Evolutionary conservation across 1,140 invertebrate species (phyloP), one percentile per base, ranked within the genome.

Genomic region (Micrasema minimum): DNA sequence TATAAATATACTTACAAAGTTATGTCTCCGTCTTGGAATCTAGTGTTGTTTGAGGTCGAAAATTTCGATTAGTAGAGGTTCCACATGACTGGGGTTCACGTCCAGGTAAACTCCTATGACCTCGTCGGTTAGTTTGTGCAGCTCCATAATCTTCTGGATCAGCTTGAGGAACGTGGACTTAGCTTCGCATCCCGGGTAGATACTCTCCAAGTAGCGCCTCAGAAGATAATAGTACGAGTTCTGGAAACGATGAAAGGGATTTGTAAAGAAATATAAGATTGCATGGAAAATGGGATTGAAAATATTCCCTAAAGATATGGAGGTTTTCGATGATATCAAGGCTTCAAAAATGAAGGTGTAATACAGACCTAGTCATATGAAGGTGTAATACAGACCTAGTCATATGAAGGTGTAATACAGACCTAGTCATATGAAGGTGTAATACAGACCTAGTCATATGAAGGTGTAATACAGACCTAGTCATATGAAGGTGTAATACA

Each of bases 181-280:
- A 0, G 95, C 94, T 78, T 96, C 93, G 79, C 93, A 95, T 11
- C 91, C 91, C 0, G 90, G 87, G 81, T 93, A 93, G 23, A 91
- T 85, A 75, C 92, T 93, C 79, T 96, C 93, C 50, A 97, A 81
- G 82, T 96, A 97, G 50, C 93, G 87, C 76, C 92, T 85, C 3
- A 97, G 85, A 69, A 97, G 89, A 82, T 93, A 93, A 80, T 94
- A 95, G 81, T 96, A 97, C 9, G 93, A 93, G 82, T 96, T 94
- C 91, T 94, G 81, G 43, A 87, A 86, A 50, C 2, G 45, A 57
- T 31, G n/a, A n/a, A n/a, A n/a, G n/a, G n/a, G n/a, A n/a, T n/a
- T n/a, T n/a, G n/a, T n/a, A n/a, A n/a, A n/a, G n/a, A n/a, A n/a
- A n/a, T n/a, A n/a, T n/a, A n/a, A n/a, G n/a, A n/a, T n/a, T n/a